phyloP scores from a whole-genome alignment of 1,140 invertebrate genomes.

The Bombus consobrinus region DNA sequence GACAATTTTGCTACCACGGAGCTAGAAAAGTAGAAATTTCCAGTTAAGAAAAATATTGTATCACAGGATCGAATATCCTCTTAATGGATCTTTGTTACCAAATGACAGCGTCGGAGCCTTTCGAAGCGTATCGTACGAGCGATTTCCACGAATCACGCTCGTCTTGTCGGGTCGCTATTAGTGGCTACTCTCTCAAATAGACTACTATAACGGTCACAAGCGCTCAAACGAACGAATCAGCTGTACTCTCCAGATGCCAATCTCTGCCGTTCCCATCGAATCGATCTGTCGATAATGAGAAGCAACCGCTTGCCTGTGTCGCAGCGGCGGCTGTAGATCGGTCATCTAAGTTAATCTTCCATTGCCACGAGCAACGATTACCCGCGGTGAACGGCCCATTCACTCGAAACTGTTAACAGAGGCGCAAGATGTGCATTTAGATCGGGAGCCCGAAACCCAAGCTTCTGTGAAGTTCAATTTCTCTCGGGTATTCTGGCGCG shows the following conservation, averaged over 20 bases:
- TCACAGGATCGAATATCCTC: background rate
- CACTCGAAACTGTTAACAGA: background rate
- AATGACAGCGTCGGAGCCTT: background rate
- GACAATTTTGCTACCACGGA: too few species aligned
- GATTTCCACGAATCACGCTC: background rate
- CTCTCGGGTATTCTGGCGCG: background rate
- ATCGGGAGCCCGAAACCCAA: background rate
- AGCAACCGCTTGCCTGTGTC: background rate
- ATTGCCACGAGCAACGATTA: constrained; percentile 23
- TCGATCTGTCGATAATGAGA: constrained; percentile 19
- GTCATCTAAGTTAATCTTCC: constrained; percentile 7
- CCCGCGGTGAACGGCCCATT: background rate
- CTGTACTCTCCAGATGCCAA: background rate
- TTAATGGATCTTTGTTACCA: background rate
- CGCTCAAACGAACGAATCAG: constrained; percentile 2
- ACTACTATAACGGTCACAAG: background rate
- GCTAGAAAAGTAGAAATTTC: too few species aligned
- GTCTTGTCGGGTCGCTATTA: background rate
- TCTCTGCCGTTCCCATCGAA: background rate
- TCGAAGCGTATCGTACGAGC: background rate
- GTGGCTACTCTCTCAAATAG: background rate
- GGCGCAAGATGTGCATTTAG: background rate
- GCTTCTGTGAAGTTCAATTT: background rate
- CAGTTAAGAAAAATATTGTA: too few species aligned
- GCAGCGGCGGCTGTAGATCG: background rate